Percentiles rank a stretch among this genome's conserved stretches.
phyloP scores from a whole-genome alignment of 2,888 invertebrate genomes.

The Stenolophus ochropezus region DNA sequence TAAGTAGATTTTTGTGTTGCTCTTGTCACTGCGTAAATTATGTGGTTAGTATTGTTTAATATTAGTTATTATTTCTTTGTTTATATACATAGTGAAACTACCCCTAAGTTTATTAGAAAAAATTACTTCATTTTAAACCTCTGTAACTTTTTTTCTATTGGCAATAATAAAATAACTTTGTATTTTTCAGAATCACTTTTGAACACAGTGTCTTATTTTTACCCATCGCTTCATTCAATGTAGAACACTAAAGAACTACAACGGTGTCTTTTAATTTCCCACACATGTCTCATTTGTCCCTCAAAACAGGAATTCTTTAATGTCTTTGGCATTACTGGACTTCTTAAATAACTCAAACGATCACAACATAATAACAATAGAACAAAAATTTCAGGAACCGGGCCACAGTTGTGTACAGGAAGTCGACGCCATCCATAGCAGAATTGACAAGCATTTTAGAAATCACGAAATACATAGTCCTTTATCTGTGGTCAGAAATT shows the following conservation, averaged over 20 bases:
- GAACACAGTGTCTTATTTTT: neutral
- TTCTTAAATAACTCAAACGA: constrained; percentile 17
- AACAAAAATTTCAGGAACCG: neutral
- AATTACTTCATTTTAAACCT: neutral
- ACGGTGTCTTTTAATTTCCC: neutral
- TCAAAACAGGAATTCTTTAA: constrained; percentile 54
- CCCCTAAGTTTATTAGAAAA: neutral
- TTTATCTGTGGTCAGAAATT: too few species aligned
- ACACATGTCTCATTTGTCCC: neutral
- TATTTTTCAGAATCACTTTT: neutral
- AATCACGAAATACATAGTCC: neutral
- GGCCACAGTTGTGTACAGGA: constrained; percentile 13
- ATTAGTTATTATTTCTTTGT: neutral
- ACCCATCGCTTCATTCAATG: neutral
- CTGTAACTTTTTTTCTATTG: neutral
- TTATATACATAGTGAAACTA: neutral
- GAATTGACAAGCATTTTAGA: neutral
- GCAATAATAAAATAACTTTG: neutral
- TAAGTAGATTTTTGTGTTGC: neutral
- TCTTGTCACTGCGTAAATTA: constrained; percentile 1
- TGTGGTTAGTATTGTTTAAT: neutral
- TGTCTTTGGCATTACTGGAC: constrained; percentile 47
- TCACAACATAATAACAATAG: neutral
- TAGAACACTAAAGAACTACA: neutral
- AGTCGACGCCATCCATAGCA: constrained; percentile 21